Base-by-base conservation (phyloP, 1,140 invertebrate species). In the Mesaphorura yosii region DNA sequence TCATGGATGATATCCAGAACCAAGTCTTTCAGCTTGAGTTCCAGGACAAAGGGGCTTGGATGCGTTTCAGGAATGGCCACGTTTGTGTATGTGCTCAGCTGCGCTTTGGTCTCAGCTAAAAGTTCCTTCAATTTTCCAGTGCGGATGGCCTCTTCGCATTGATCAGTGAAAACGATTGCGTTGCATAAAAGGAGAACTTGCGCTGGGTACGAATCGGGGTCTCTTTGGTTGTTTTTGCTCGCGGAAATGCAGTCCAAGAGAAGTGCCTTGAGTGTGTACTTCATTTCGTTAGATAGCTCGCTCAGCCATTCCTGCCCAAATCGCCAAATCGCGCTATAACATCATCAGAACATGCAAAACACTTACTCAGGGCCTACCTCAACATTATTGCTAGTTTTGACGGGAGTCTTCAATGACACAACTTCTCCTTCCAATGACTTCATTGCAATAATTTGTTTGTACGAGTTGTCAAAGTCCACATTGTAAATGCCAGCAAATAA, bases 1-100 rank as follows among this genome's bases (percentile, higher is more conserved):
- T 91, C 84, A 75, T 97, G 87, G 53, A 96, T 89, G 1, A 87
- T 84, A 66, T 98, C 94, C 48, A 98, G 69, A 55, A 98, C 80
- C n/a, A 98, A 73, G 6, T 82, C 78, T 65, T 79, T 79, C 51
- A 81, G 67, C 68, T 86, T 85, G n/a, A 78, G 66, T 64, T 76
- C 73, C 34, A 79, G 68, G 25, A 76, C 67, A 46, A 74, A 70
- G n/a, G 64, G 59, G 20, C 62, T 58, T 17, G 44, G 42, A 51
- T 64, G 46, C n/a, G 55, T 62, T 23, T 58, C 53, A 20, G 57
- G 41, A 56, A 60, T 59, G 38, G 61, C 61, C 51, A 66, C 56
- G 48, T 69, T 73, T 23, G 80, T 83, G 60, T 82, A 82, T 4
- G 73, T 70, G 48, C 80, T 75, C 29, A 84, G 64, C 66, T 83